These are phyloP conservation scores for Euproctis similis DNA, from an alignment of 2,888 invertebrate species.

Conservation along the genomic window DNA sequence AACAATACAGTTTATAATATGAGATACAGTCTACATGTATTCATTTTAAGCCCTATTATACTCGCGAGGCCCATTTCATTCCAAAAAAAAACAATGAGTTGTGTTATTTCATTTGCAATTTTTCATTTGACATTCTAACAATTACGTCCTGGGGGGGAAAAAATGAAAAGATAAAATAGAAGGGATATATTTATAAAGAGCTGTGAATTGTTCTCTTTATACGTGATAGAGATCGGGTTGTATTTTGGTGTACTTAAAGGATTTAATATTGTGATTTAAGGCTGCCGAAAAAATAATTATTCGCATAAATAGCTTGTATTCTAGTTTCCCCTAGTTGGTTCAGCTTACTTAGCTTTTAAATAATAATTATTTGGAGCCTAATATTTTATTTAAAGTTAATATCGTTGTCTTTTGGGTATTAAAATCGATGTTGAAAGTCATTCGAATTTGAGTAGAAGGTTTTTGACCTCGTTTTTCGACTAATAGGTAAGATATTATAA, in stretches of 20 bases:
- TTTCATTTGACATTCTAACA: slow-evolving; percentile 46
- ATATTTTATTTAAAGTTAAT: too few species aligned
- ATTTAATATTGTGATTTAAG: slow-evolving; percentile 1
- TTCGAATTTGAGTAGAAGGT: too few species aligned
- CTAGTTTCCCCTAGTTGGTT: too few species aligned
- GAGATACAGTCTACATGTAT: slow-evolving; percentile 23
- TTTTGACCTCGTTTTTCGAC: too few species aligned
- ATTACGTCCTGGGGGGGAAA: slow-evolving; percentile 30
- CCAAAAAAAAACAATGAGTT: slow-evolving; percentile 44
- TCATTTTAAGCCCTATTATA: slow-evolving; percentile 35
- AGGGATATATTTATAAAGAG: slow-evolving; percentile 30
- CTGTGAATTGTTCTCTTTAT: slow-evolving; percentile 29
- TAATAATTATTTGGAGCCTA: too few species aligned
- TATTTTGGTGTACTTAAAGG: neutral
- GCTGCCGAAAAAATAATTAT: too few species aligned
- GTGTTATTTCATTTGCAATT: slow-evolving; percentile 48
- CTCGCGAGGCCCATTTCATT: slow-evolving; percentile 33
- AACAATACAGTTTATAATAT: slow-evolving; percentile 12
- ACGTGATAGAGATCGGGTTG: slow-evolving; percentile 23
- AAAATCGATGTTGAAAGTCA: too few species aligned
- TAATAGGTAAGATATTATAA: too few species aligned
- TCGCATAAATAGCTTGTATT: too few species aligned
- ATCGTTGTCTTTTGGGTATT: too few species aligned
- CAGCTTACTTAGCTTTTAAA: too few species aligned
- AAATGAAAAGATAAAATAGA: slow-evolving; percentile 28